Evolutionary conservation across 2,113 vertebrate species (phyloP).

Genomic region (Rissa tridactyla): DNA sequence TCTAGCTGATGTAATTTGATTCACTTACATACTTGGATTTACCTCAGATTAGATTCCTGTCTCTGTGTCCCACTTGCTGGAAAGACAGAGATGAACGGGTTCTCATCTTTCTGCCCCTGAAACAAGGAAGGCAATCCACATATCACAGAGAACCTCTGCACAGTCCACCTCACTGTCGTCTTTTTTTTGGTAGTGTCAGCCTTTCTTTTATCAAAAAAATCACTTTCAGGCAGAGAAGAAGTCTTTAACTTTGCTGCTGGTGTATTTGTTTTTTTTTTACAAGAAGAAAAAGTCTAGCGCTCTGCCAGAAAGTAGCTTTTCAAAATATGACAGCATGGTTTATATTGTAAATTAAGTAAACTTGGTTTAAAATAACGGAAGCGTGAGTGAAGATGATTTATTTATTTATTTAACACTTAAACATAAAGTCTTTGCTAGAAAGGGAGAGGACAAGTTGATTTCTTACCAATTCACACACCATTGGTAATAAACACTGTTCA

Average conservation of each 20-base stretch:
- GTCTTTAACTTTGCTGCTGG: neutral
- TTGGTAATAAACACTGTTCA: neutral
- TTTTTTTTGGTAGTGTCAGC: neutral
- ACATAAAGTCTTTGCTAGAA: neutral
- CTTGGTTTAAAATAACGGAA: slow-evolving; percentile 1
- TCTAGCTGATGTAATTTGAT: neutral
- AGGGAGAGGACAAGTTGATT: neutral
- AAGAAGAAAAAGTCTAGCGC: neutral
- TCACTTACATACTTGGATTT: neutral
- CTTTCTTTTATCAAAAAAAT: neutral
- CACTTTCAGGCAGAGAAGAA: neutral
- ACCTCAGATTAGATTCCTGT: neutral
- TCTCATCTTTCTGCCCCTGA: neutral
- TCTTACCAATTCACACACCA: neutral
- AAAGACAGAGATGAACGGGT: neutral
- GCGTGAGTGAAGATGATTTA: neutral
- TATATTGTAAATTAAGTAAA: slow-evolving; percentile 5
- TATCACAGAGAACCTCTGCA: neutral
- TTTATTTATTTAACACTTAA: neutral
- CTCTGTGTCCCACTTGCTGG: neutral
- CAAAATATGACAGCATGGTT: neutral
- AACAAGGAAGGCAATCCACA: neutral
- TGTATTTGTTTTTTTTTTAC: neutral
- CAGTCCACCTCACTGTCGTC: neutral
- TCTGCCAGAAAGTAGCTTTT: slow-evolving; percentile 22